Percentiles rank a stretch among this genome's conserved stretches.
These are phyloP conservation scores for Eupithecia exiguata DNA, from an alignment of 2,888 invertebrate species.

Conservation along the genomic window DNA sequence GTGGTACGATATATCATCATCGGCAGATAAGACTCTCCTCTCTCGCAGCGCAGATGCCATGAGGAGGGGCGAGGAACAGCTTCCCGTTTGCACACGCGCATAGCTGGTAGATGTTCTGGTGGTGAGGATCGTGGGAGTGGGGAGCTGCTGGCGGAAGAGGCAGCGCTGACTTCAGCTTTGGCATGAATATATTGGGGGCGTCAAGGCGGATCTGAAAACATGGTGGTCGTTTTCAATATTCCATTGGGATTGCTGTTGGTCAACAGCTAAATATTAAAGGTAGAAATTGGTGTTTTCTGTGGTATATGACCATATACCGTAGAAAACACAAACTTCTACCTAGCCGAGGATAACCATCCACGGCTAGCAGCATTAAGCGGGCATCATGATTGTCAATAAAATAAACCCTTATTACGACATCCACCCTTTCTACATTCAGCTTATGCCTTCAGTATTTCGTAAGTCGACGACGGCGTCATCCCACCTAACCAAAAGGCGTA, in stretches of 20 bases:
- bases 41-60: constrained; percentile 88
- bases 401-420: too few species aligned
- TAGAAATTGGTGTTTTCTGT: too few species aligned
- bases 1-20: constrained; percentile 55
- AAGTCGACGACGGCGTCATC: too few species aligned
- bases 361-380: too few species aligned
- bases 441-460: too few species aligned
- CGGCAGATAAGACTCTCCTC: constrained; percentile 82
- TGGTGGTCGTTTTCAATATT: background rate
- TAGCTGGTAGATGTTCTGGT: constrained; percentile 92
- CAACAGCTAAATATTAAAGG: background rate
- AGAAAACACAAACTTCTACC: too few species aligned
- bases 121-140: constrained; percentile 80
- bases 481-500: too few species aligned
- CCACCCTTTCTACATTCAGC: too few species aligned
- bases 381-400: too few species aligned
- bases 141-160: constrained; percentile 79
- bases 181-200: constrained; percentile 86
- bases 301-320: too few species aligned
- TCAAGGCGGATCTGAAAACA: constrained; percentile 85
- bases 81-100: constrained; percentile 96
- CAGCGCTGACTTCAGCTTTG: constrained; percentile 85
- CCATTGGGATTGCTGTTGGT: background rate
- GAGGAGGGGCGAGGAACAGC: constrained; percentile 93
- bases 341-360: too few species aligned